Evolutionary conservation across 2,113 vertebrate species (phyloP), one percentile per base, ranked within the genome.

Genomic region (Limnothrissa miodon): DNA sequence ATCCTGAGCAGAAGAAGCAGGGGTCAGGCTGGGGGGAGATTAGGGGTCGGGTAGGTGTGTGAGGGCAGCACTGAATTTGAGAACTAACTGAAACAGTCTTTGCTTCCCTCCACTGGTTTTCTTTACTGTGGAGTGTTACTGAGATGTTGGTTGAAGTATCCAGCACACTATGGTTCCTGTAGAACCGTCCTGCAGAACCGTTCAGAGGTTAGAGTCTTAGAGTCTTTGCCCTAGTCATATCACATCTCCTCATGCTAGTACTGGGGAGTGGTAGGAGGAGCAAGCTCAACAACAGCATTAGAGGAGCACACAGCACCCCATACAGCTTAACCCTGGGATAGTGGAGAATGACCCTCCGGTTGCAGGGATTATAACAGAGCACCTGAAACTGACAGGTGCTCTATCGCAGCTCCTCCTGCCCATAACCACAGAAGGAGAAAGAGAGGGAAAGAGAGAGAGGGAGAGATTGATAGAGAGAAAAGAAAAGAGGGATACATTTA

Each of bases 401-500:
- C 19, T 7, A 23, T 21, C 4, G 51, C 51, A 56, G 19, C 51
- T 23, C 51, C 51, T 6, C 23, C 51, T 23, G 51, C 19, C 5
- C 21, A 6, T 6, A 56, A 5, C 21, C 19, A 56, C 19, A 56
- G 21, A 56, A 56, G 19, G 21, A 48, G 46, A 13, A 15, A 48
- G 46, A 15, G 46, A 48, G 11, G 10, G 46, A 66, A 10, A 29
- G 59, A 33, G 15, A 5, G 66, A 17, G 33, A 74, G 13, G 0
- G 29, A 70, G 8, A 70, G 62, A 70, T 8, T 11, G 62, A 33
- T 2, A 15, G 9, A 11, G 25, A 70, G 62, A 29, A 29, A 29
- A n/a, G n/a, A n/a, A 19, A 2, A 11, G 29, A 81, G 46, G 66
- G 19, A 70, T 42, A 62, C 1, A 42, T 15, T n/a, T 86, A 85